phyloP scores from a whole-genome alignment of 2,888 invertebrate genomes.

The Drosophila quinaria region DNA sequence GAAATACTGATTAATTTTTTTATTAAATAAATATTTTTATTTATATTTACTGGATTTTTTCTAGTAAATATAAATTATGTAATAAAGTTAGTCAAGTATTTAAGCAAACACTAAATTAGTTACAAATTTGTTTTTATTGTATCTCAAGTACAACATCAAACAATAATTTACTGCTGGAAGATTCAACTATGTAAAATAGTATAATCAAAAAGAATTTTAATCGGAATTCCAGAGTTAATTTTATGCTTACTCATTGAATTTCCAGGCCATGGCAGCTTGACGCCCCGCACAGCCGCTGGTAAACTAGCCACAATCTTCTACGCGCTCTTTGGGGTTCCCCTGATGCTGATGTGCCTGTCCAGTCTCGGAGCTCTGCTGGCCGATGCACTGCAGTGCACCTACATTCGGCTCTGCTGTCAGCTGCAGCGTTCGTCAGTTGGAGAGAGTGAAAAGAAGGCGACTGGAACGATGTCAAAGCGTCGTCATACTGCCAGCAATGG shows the following conservation, averaged over 20 bases:
- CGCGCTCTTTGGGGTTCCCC: conserved; percentile 94
- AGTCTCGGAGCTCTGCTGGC: conserved; percentile 94
- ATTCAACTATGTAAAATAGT: no score
- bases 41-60: no score
- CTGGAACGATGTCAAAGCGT: conserved; percentile 56
- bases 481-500: conserved; percentile 61
- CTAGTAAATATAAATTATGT: no score
- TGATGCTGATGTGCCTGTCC: conserved; percentile 94
- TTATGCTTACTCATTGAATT: background rate
- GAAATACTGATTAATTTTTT: no score
- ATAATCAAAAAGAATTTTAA: no score
- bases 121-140: no score
- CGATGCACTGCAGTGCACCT: conserved; percentile 90
- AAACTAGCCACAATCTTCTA: conserved; percentile 94
- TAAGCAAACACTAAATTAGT: no score
- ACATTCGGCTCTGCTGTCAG: conserved; percentile 83
- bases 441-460: conserved; percentile 33
- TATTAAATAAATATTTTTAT: no score
- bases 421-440: conserved; percentile 45
- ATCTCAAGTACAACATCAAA: no score
- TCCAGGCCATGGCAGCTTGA: conserved; percentile 93
- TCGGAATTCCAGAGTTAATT: background rate
- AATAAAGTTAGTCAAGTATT: no score
- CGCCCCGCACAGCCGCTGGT: conserved; percentile 93
- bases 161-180: no score